Base-by-base conservation (phyloP, 2,797 vertebrate species). In the Acanthopagrus latus region DNA sequence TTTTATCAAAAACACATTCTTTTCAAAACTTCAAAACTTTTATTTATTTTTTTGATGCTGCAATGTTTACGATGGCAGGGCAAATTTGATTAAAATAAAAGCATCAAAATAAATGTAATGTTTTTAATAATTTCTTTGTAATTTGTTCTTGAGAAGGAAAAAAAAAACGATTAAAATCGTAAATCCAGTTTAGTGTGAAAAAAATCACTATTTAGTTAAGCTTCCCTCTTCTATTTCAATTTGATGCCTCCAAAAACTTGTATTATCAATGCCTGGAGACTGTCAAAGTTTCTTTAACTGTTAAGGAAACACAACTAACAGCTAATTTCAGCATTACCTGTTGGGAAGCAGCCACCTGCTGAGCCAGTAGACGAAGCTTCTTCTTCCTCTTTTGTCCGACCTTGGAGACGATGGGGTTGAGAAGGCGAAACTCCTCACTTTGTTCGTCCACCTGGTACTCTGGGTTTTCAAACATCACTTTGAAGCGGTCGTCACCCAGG, bases 381-480 rank as follows among this genome's bases (percentile, higher is more conserved):
- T 97, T 96, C 90, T 95, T 98, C 86, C 97, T 96, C 89, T 97
- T 98, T 74, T 97, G 96, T 71, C 94, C 96, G 20, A 98, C 96
- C 92, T 97, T 98, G 73, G 98, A 99, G 89, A 99, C 96, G 47
- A 99, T 97, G 20, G 98, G 98, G 87, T 99, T 99, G 86, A 99
- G 95, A 76, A 99, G 95, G 51, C 98, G 95, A 85, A 97, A 99
- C 91, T 99, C 98, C 91, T 99, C 98, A 71, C 98, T 99, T 88
- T 96, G 94, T 88, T 98, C 95, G 11, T 99, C 98, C 82, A 99
- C 98, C 89, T 99, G 98, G 94, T 96, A 99, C 86, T 99, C 98
- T 0, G 98, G 97, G 89, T 99, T 98, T 89, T 99, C 98, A 81
- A 99, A 99, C 98, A 99, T 99, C 87, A 97, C 93, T 95, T 98